These are phyloP conservation scores for Andrena minutula DNA, from an alignment of 2,888 invertebrate species.

Conservation along the genomic window DNA sequence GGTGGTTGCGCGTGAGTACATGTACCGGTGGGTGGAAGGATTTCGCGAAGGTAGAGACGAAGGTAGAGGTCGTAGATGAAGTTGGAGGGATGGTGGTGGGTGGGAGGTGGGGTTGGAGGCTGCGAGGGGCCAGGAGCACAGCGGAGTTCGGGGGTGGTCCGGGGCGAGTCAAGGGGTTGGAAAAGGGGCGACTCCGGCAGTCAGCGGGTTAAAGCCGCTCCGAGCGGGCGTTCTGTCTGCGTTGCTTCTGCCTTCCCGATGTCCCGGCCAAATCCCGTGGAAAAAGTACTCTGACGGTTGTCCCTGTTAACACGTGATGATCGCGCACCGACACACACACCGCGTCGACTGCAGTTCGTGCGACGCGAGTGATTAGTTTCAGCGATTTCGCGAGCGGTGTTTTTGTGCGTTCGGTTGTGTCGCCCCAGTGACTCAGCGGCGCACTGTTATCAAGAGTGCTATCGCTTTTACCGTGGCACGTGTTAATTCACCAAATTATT, in stretches of 20 bases:
- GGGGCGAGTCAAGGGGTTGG: slow-evolving; percentile 75
- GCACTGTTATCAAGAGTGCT: slow-evolving; percentile 5
- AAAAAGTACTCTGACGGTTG: neutral
- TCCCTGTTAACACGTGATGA: slow-evolving; percentile 36
- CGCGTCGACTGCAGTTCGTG: neutral
- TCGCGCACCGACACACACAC: neutral
- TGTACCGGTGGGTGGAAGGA: slow-evolving; percentile 49
- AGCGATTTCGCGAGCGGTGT: neutral
- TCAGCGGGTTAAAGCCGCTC: slow-evolving; percentile 81
- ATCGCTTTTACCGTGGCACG: slow-evolving; percentile 15
- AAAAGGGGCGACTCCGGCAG: slow-evolving; percentile 82
- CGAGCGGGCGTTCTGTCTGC: slow-evolving; percentile 74
- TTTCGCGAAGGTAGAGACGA: slow-evolving; percentile 62
- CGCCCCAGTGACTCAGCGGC: neutral
- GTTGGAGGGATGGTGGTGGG: slow-evolving; percentile 52
- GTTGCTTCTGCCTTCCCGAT: slow-evolving; percentile 20
- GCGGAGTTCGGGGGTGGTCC: slow-evolving; percentile 64
- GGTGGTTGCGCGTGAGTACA: neutral
- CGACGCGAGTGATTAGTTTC: neutral
- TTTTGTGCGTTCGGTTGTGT: neutral
- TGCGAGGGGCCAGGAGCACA: slow-evolving; percentile 58
- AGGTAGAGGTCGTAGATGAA: slow-evolving; percentile 65
- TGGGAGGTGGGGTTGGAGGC: slow-evolving; percentile 46
- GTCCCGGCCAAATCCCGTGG: slow-evolving; percentile 28
- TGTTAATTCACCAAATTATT: slow-evolving; percentile 35